phyloP scores from a whole-genome alignment of 2,888 invertebrate species.

The Lepas anatifera region DNA sequence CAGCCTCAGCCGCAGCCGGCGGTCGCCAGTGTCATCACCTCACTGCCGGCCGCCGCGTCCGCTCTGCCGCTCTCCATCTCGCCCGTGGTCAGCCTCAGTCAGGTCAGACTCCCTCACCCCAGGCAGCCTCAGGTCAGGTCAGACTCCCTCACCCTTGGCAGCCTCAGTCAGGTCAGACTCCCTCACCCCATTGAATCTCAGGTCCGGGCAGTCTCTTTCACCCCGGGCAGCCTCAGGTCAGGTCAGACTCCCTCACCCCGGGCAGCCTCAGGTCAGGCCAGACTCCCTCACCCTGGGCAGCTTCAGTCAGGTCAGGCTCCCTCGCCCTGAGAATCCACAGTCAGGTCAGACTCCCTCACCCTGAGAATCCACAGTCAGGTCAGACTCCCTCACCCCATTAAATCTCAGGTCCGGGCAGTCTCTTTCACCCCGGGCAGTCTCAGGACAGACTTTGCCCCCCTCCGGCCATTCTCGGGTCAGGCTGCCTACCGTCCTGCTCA shows the following conservation, averaged over 20 bases:
- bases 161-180: background rate
- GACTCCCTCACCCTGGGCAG: background rate
- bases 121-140: background rate
- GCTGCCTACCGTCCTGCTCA: too few species aligned
- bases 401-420: too few species aligned
- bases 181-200: too few species aligned
- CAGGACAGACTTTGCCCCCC: too few species aligned
- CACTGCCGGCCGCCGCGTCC: slow-evolving; percentile 4
- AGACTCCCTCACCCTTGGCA: background rate
- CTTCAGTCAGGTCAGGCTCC: background rate
- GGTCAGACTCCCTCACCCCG: too few species aligned
- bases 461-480: too few species aligned
- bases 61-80: background rate
- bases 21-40: background rate
- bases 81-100: slow-evolving; percentile 6
- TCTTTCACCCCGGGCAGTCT: background rate
- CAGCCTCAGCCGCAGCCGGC: background rate
- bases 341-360: too few species aligned
- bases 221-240: slow-evolving; percentile 3
- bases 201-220: too few species aligned
- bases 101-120: background rate
- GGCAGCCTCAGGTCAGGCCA: too few species aligned
- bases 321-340: too few species aligned
- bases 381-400: too few species aligned
- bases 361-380: slow-evolving; percentile 8